A percentile compares a stretch with the other conserved stretches of the same genome.
phyloP scores from a whole-genome alignment of 2,113 vertebrate species.

The Vombatus ursinus region DNA sequence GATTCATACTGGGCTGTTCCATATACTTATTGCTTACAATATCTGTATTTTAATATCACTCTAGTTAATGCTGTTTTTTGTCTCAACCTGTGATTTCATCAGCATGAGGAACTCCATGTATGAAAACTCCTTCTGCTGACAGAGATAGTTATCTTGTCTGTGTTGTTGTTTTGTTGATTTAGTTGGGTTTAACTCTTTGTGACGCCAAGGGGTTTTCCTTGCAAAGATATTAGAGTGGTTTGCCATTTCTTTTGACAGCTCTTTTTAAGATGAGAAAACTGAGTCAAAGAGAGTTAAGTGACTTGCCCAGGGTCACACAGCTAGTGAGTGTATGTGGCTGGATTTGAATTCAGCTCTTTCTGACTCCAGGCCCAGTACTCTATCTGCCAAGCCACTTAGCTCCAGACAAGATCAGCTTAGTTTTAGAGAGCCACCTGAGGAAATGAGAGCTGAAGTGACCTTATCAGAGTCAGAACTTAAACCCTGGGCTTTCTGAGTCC shows the following conservation, averaged over 20 bases:
- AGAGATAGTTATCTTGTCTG: not conserved
- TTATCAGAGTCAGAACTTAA: not conserved
- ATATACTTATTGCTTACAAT: not conserved
- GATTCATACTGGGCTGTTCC: not conserved
- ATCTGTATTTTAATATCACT: not conserved
- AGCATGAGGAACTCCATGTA: not conserved
- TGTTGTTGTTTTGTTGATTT: too few species aligned
- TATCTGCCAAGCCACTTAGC: too few species aligned
- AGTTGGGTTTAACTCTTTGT: too few species aligned
- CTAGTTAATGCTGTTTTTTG: not conserved
- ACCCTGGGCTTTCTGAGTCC: not conserved
- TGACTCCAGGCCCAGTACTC: too few species aligned
- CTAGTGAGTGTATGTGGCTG: not conserved
- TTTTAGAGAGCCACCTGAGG: not conserved
- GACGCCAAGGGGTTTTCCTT: too few species aligned
- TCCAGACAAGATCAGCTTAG: not conserved
- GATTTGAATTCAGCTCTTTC: not conserved
- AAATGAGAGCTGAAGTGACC: not conserved
- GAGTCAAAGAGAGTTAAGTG: not conserved
- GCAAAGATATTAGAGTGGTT: too few species aligned
- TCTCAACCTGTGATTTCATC: not conserved
- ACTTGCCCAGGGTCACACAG: too few species aligned
- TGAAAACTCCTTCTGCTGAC: not conserved
- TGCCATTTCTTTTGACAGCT: too few species aligned
- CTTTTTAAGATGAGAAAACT: not conserved